A percentile compares a stretch with the other conserved stretches of the same genome.
These are phyloP conservation scores for Hestina assimilis DNA, from an alignment of 1,140 invertebrate species.

Conservation along the genomic window DNA sequence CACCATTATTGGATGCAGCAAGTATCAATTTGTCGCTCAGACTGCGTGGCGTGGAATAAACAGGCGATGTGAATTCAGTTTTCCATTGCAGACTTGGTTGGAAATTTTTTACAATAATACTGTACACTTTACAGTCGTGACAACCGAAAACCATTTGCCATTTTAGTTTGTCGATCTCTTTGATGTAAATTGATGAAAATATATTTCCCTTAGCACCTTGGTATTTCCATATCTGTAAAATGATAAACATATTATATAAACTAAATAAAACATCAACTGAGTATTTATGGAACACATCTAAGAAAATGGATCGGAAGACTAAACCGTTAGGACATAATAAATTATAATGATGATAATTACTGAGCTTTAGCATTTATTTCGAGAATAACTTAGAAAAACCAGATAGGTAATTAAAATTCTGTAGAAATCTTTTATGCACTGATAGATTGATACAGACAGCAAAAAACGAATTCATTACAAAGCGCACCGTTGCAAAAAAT, in stretches of 20 bases:
- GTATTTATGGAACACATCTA: no score
- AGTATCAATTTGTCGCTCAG: conserved; percentile 63
- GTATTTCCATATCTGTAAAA: conserved; percentile 81
- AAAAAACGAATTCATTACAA: no score
- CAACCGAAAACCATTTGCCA: conserved; percentile 81
- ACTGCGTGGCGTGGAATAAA: conserved; percentile 82
- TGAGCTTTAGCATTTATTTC: no score
- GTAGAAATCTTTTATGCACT: no score
- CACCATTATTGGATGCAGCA: conserved; percentile 79
- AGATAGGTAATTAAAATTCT: background rate
- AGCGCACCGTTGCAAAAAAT: no score
- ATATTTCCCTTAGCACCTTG: conserved; percentile 79
- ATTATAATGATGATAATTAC: no score
- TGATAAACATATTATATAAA: conserved; percentile 6
- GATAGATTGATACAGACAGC: no score
- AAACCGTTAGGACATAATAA: no score
- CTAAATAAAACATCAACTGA: conserved; percentile 7
- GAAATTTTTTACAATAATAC: conserved; percentile 61
- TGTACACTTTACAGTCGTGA: conserved; percentile 81
- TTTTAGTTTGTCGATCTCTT: conserved; percentile 49
- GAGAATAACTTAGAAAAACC: background rate
- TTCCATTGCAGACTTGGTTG: conserved; percentile 65
- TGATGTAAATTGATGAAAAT: conserved; percentile 81
- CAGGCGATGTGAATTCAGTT: conserved; percentile 71
- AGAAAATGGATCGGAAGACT: no score